phyloP scores from a whole-genome alignment of 2,113 vertebrate species.

The Mionectes macconnelli region DNA sequence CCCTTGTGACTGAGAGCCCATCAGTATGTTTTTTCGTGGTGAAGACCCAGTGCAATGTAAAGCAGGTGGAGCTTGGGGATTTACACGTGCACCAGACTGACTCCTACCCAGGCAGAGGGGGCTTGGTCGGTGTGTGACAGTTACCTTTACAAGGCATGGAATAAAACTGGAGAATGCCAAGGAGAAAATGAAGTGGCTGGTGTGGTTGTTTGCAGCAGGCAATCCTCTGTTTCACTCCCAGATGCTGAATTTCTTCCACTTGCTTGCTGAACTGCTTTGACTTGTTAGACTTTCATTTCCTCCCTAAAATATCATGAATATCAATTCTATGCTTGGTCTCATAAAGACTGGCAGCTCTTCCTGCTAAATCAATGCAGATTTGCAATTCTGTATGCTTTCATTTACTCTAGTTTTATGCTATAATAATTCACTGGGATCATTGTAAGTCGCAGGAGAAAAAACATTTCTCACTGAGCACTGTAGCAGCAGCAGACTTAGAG shows the following conservation, averaged over 20 bases:
- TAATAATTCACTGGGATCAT: conserved; percentile 3
- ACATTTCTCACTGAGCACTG: not conserved
- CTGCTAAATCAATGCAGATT: conserved; percentile 13
- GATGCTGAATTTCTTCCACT: conserved; percentile 12
- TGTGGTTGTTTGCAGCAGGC: not conserved
- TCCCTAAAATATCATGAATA: conserved; percentile 55
- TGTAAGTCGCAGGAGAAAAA: not conserved
- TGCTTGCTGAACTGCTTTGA: conserved; percentile 1
- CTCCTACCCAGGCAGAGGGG: not conserved
- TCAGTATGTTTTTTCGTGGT: rapidly evolving
- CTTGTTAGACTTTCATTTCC: not conserved
- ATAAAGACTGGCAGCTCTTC: not conserved
- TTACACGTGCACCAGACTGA: rapidly evolving
- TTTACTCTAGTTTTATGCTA: not conserved
- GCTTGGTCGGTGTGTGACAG: not conserved
- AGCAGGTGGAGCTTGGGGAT: not conserved
- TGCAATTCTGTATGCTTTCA: not conserved
- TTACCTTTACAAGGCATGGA: conserved; percentile 6
- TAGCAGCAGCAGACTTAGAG: not conserved
- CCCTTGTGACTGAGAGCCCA: rapidly evolving
- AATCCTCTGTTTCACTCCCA: not conserved
- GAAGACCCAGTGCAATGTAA: not conserved
- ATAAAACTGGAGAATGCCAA: not conserved
- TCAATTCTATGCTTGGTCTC: not conserved
- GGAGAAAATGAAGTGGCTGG: not conserved